These are phyloP conservation scores for Lasioglossum oenotherae DNA, from an alignment of 2,888 invertebrate species.

Conservation along the genomic window DNA sequence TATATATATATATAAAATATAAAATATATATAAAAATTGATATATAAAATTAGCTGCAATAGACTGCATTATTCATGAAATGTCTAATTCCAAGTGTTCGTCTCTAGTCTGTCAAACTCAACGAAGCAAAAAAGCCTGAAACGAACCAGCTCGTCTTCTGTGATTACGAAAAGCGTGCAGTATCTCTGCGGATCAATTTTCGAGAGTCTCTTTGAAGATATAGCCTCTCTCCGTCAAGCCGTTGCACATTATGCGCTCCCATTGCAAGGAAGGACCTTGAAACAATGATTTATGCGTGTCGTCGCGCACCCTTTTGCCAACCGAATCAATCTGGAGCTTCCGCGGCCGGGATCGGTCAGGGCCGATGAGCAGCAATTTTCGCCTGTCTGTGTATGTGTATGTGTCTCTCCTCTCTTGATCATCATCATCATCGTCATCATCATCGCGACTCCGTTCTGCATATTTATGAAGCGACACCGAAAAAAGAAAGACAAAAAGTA, in stretches of 20 bases:
- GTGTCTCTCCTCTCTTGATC: not conserved
- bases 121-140: not conserved
- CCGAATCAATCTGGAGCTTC: slow-evolving; percentile 68
- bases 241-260: slow-evolving; percentile 30
- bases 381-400: not conserved
- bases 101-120: not conserved
- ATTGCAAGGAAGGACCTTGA: slow-evolving; percentile 68
- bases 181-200: slow-evolving; percentile 27
- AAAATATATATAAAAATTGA: no score
- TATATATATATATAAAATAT: no score
- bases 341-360: slow-evolving; percentile 59
- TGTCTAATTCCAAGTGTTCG: not conserved
- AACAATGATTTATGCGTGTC: slow-evolving; percentile 64
- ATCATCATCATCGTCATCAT: not conserved
- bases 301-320: slow-evolving; percentile 58
- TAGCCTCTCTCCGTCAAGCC: not conserved
- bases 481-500: not conserved
- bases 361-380: slow-evolving; percentile 47
- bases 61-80: no score
- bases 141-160: not conserved
- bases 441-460: slow-evolving; percentile 27
- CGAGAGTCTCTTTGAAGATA: slow-evolving; percentile 31
- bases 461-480: slow-evolving; percentile 28
- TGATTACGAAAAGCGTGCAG: not conserved
- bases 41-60: no score